phyloP scores from a whole-genome alignment of 1,140 invertebrate species.

The Cataglyphis hispanica region DNA sequence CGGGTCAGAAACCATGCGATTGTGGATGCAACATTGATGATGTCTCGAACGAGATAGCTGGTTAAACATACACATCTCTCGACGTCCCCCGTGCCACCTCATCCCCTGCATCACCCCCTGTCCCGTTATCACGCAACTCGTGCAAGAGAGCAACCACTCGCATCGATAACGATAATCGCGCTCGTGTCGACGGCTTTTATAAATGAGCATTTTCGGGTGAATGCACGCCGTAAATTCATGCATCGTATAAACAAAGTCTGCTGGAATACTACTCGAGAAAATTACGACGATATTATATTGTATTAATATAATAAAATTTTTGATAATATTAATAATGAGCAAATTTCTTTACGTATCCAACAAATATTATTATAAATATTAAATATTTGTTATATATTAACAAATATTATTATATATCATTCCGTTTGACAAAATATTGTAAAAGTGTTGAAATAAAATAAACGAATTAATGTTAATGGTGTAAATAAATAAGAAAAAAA shows the following conservation, averaged over 20 bases:
- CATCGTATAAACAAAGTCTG: not conserved
- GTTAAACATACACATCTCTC: not conserved
- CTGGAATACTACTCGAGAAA: not conserved
- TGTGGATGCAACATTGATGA: conserved; percentile 51
- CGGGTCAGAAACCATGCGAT: conserved; percentile 45
- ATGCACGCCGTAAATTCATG: not conserved
- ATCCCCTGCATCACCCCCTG: not conserved
- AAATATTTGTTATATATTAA: no score
- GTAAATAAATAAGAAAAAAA: no score
- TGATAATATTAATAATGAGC: no score
- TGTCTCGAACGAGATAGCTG: conserved; percentile 51
- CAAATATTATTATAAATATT: no score
- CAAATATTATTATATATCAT: no score
- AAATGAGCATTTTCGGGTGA: conserved; percentile 16
- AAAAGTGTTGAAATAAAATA: no score
- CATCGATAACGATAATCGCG: conserved; percentile 47
- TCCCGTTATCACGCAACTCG: not conserved
- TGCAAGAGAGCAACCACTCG: not conserved
- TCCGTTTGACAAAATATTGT: no score
- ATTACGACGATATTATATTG: not conserved
- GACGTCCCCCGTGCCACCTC: not conserved
- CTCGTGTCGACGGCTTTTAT: conserved; percentile 18
- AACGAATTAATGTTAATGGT: no score
- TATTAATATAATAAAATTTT: not conserved
- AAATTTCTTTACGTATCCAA: no score